Evolutionary conservation across 30 jellyfish, hydroid and myxozoan species (phyloP).

Genomic region (Chrysaora quinquecirrha): DNA sequence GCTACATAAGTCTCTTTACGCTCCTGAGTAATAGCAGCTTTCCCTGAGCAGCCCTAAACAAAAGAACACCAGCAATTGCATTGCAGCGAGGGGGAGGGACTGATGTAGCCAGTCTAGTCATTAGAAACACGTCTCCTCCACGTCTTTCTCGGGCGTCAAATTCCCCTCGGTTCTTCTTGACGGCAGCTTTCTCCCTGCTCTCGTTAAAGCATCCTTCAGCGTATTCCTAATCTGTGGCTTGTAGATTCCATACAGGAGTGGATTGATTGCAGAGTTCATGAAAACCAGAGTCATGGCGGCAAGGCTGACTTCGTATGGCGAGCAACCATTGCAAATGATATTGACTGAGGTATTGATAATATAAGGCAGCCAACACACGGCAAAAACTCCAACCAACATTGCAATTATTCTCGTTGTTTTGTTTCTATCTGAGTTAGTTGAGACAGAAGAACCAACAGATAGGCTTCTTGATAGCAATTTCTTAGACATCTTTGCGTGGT

Average conservation of each 20-base stretch:
- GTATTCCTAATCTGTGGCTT: slow-evolving; percentile 52
- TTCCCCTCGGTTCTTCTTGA: background rate
- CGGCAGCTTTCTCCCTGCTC: background rate
- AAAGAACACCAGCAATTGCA: too few relatives aligned
- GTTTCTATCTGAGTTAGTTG: slow-evolving; percentile 26
- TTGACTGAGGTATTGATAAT: slow-evolving; percentile 29
- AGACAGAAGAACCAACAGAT: slow-evolving; percentile 1
- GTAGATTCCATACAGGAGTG: slow-evolving; percentile 64
- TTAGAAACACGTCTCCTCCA: slow-evolving; percentile 50
- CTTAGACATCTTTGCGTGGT: slow-evolving; percentile 4
- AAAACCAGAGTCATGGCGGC: slow-evolving; percentile 48
- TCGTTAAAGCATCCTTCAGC: background rate
- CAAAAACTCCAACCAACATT: slow-evolving; percentile 65
- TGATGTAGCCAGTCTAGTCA: background rate
- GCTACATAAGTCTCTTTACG: too few relatives aligned
- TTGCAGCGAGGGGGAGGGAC: too few relatives aligned
- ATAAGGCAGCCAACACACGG: slow-evolving; percentile 71
- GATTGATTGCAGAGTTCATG: slow-evolving; percentile 63
- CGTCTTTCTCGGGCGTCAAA: slow-evolving; percentile 30
- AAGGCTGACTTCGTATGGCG: slow-evolving; percentile 28
- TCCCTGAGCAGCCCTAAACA: too few relatives aligned
- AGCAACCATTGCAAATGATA: slow-evolving; percentile 41
- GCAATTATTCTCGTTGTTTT: slow-evolving; percentile 65
- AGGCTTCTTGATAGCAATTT: slow-evolving; percentile 9
- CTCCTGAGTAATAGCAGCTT: too few relatives aligned